Evolutionary conservation across 2,113 vertebrate species (phyloP).

Genomic region (Mobula birostris): DNA sequence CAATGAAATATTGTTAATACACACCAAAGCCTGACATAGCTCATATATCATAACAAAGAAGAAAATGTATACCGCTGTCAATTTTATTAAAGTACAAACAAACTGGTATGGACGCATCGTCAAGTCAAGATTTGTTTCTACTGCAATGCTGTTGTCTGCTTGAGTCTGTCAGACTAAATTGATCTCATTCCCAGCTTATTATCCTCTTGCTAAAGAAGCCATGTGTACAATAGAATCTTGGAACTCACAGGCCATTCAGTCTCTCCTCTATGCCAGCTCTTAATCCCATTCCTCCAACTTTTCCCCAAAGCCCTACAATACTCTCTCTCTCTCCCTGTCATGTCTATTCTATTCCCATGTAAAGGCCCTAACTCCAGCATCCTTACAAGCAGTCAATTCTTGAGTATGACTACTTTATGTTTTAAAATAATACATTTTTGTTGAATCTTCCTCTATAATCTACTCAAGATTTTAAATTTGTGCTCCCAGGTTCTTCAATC

Average conservation of each 20-base stretch:
- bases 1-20: slow-evolving; percentile 7
- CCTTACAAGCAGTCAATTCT: too few species aligned
- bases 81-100: neutral
- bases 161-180: neutral
- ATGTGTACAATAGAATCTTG: neutral
- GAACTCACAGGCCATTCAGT: neutral
- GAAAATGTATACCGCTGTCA: neutral
- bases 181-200: neutral
- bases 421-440: too few species aligned
- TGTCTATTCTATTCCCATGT: too few species aligned
- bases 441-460: too few species aligned
- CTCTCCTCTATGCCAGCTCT: too few species aligned
- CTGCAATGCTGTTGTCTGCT: neutral
- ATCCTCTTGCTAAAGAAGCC: too few species aligned
- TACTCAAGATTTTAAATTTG: too few species aligned
- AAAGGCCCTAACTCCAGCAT: too few species aligned
- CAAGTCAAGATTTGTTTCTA: neutral
- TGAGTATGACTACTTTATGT: too few species aligned
- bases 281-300: neutral
- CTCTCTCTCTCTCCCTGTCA: too few species aligned
- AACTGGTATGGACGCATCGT: neutral
- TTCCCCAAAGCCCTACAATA: too few species aligned
- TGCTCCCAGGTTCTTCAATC: too few species aligned
- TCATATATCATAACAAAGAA: neutral
- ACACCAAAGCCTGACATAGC: neutral